These are phyloP conservation scores for Sceloporus undulatus DNA, from an alignment of 2,113 vertebrate genomes.

Conservation along the genomic window DNA sequence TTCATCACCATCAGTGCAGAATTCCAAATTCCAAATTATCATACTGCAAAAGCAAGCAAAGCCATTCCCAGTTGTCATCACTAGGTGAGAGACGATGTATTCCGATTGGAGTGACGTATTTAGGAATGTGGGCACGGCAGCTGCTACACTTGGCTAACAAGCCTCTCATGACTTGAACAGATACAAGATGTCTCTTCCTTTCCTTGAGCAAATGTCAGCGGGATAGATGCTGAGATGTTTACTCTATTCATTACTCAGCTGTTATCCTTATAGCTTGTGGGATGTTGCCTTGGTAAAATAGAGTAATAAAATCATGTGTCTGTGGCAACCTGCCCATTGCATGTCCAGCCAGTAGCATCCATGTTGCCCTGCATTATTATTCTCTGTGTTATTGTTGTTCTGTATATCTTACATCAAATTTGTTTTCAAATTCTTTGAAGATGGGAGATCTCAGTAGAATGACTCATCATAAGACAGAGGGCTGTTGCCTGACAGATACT, in stretches of 20 bases:
- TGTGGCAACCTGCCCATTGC: neutral
- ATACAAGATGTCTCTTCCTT: slow-evolving; percentile 54
- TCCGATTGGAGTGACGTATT: slow-evolving; percentile 50
- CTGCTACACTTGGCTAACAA: slow-evolving; percentile 56
- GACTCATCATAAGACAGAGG: neutral
- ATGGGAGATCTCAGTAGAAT: neutral
- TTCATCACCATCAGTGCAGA: slow-evolving; percentile 21
- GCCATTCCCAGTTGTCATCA: neutral
- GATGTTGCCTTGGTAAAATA: neutral
- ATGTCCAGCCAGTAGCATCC: accelerated
- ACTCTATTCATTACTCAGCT: neutral
- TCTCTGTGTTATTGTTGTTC: neutral
- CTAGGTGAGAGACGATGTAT: slow-evolving; percentile 49
- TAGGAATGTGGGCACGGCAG: slow-evolving; percentile 60
- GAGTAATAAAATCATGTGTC: neutral
- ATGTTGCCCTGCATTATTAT: too few species aligned
- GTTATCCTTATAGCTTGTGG: neutral
- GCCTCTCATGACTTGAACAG: slow-evolving; percentile 57
- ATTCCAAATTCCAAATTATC: slow-evolving; percentile 13
- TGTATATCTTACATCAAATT: neutral
- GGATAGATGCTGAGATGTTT: slow-evolving; percentile 37
- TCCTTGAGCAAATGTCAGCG: slow-evolving; percentile 45
- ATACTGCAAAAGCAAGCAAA: slow-evolving; percentile 21
- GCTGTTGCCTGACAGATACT: neutral
- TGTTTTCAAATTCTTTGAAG: neutral